Conservation (phyloP, 2,888 invertebrate species). For the Halocaridina rubra region DNA sequence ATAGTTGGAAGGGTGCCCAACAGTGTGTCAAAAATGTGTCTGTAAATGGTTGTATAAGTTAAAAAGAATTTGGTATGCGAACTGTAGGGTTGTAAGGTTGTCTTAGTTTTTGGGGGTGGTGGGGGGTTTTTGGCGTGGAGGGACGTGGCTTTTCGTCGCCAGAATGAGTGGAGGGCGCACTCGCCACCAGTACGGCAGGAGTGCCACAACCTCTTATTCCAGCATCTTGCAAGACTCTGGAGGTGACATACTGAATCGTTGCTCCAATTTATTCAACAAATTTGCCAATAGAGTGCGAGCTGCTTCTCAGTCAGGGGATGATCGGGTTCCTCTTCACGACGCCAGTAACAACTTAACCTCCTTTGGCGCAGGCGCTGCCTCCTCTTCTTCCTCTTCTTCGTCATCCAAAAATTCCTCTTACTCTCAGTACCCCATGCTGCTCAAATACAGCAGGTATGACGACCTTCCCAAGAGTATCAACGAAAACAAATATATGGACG, state of each 20-base stretch:
- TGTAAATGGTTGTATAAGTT: constrained; percentile 48
- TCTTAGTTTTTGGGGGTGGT: constrained; percentile 33
- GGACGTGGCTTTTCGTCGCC: constrained; percentile 7
- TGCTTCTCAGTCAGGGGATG: constrained; percentile 56
- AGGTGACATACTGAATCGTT: constrained; percentile 60
- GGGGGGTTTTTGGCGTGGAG: constrained; percentile 28
- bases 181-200: constrained; percentile 62
- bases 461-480: constrained; percentile 46
- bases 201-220: constrained; percentile 62
- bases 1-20: constrained; percentile 39
- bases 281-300: constrained; percentile 58
- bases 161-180: constrained; percentile 53
- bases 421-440: constrained; percentile 55
- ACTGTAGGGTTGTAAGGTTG: neutral
- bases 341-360: constrained; percentile 31
- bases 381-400: neutral
- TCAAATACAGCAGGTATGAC: constrained; percentile 59
- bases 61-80: constrained; percentile 32
- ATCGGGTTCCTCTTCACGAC: constrained; percentile 43
- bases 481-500: neutral
- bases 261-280: constrained; percentile 59
- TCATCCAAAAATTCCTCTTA: neutral
- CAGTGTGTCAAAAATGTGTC: constrained; percentile 32
- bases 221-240: constrained; percentile 52
- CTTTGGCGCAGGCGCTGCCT: neutral